These are phyloP conservation scores for Drosophila cognata DNA, from an alignment of 2,888 invertebrate genomes.

Conservation along the genomic window DNA sequence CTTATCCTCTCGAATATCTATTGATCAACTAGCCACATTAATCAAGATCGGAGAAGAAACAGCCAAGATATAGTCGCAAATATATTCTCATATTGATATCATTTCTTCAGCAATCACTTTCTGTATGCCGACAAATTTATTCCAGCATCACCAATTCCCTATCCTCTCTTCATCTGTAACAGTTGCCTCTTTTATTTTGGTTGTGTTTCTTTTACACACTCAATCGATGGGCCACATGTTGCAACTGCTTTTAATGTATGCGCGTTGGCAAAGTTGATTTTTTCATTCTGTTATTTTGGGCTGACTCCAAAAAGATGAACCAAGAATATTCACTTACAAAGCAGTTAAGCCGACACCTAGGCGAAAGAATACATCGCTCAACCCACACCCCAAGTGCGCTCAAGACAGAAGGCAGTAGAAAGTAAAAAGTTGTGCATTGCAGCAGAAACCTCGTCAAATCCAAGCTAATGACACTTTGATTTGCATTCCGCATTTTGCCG, in stretches of 20 bases:
- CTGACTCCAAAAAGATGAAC: slow-evolving; percentile 15
- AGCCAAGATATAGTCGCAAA: too few relatives aligned
- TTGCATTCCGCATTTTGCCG: slow-evolving; percentile 73
- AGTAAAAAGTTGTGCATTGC: slow-evolving; percentile 72
- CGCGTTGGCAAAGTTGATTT: slow-evolving; percentile 41
- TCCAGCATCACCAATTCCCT: not conserved
- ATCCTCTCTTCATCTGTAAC: not conserved
- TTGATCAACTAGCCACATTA: too few relatives aligned
- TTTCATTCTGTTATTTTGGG: slow-evolving; percentile 3
- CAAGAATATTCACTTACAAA: slow-evolving; percentile 69
- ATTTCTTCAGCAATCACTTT: too few relatives aligned
- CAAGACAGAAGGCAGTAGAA: slow-evolving; percentile 33
- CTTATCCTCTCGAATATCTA: not conserved
- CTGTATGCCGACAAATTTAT: not conserved
- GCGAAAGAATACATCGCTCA: slow-evolving; percentile 4
- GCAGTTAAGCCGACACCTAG: slow-evolving; percentile 67
- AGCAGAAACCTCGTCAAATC: slow-evolving; percentile 73
- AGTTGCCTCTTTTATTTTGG: slow-evolving; percentile 10
- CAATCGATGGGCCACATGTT: slow-evolving; percentile 38
- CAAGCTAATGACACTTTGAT: slow-evolving; percentile 79
- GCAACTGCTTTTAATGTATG: slow-evolving; percentile 51
- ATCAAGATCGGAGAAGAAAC: too few relatives aligned
- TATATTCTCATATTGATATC: too few relatives aligned
- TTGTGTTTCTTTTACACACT: slow-evolving; percentile 1
- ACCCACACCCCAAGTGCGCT: not conserved